Base-by-base conservation (phyloP, 1,140 invertebrate species). In the Oscheius sp. region DNA sequence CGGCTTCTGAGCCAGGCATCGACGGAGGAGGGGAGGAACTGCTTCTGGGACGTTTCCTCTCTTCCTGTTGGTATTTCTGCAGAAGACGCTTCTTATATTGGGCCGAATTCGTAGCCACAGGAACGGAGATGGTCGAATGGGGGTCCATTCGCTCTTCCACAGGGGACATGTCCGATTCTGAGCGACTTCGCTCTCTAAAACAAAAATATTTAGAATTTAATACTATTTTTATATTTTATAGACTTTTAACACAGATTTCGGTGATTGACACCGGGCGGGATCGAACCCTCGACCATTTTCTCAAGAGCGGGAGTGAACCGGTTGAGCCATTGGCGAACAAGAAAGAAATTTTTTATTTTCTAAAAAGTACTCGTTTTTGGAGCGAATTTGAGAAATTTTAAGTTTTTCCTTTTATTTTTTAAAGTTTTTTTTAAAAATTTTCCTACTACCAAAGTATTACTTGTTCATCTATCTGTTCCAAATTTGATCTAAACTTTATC, bases 131-230 rank as follows among this genome's bases (percentile, higher is more conserved):
- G 2, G 80, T 82, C 15, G 80, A 82, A n/a, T 80, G 75, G 32
- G 77, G 79, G 31, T 78, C 73, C 2, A 61, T 72, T 65, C 65
- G 72, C 36, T 80, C 79, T 13, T 80, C 79, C 4, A 77, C 64
- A 31, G 71, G 73, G 1, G 35, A 49, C 76, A 83, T 80, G 29
- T 84, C 80, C 13, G 76, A 74, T 29, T 82, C 80, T n/a, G 80
- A 83, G 13, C 82, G 80, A 35, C 75, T 79, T 15, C 80, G 79
- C 62, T 84, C 80, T 38, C n/a, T n/a, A n/a, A n/a, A n/a, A n/a
- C n/a, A n/a, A 78, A 36, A 49, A 18, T 72, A 68, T 4, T 52
- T 75, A 3, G 15, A 20, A 46, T 28, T 20, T 62, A 18, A 76
- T 23, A 34, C 2, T 70, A 18, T 18, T 10, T 23, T 31, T 78